Evolutionary conservation across 2,797 vertebrate species (phyloP).

Genomic region (Protonibea diacanthus): DNA sequence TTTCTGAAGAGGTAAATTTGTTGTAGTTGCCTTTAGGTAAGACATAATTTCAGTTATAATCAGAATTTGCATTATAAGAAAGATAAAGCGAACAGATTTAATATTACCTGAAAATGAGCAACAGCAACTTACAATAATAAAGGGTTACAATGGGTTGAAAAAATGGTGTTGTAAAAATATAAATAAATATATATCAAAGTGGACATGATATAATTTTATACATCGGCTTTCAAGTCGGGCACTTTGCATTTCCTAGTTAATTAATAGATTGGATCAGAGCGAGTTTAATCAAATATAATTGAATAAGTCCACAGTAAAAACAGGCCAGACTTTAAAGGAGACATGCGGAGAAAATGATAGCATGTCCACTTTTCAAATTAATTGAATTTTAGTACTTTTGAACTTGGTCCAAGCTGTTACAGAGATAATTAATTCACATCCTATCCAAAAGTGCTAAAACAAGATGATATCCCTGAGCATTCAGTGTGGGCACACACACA

Average conservation of each 20-base stretch:
- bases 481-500: slow-evolving; percentile 18
- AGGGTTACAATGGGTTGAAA: slow-evolving; percentile 64
- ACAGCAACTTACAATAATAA: slow-evolving; percentile 53
- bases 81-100: slow-evolving; percentile 70
- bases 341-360: slow-evolving; percentile 85
- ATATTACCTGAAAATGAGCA: slow-evolving; percentile 69
- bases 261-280: slow-evolving; percentile 91
- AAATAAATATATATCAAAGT: slow-evolving; percentile 85
- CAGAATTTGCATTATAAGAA: slow-evolving; percentile 67
- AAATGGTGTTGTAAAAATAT: slow-evolving; percentile 65
- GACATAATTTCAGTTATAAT: slow-evolving; percentile 67
- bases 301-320: slow-evolving; percentile 89
- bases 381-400: slow-evolving; percentile 90
- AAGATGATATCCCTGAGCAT: slow-evolving; percentile 74
- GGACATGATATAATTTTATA: slow-evolving; percentile 86
- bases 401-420: slow-evolving; percentile 85
- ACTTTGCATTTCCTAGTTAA: slow-evolving; percentile 88
- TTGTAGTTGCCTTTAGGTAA: slow-evolving; percentile 59
- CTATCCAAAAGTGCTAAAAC: slow-evolving; percentile 82
- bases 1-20: slow-evolving; percentile 49
- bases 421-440: slow-evolving; percentile 85
- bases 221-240: slow-evolving; percentile 85
- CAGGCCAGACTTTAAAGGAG: slow-evolving; percentile 86
- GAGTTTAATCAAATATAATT: slow-evolving; percentile 91
- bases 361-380: slow-evolving; percentile 90